phyloP scores from a whole-genome alignment of 2,797 vertebrate species.

The Psittacula echo region DNA sequence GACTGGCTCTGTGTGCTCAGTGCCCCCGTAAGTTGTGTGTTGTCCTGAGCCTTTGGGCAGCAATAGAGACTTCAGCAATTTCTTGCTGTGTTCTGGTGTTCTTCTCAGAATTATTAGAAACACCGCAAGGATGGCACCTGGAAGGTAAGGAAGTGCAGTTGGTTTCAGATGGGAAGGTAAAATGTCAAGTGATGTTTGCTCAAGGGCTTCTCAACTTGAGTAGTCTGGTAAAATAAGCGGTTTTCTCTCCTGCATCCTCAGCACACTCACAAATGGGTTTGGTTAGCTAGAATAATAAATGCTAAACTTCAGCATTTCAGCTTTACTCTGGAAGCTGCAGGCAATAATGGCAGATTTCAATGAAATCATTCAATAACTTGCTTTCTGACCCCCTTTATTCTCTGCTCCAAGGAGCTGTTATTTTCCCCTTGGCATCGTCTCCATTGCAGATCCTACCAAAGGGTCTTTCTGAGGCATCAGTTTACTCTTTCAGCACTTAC shows the following conservation, averaged over 20 bases:
- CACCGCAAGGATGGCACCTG: constrained; percentile 80
- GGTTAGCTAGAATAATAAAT: neutral
- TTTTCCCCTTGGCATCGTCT: neutral
- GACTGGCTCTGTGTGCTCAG: constrained; percentile 84
- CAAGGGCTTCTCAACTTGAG: neutral
- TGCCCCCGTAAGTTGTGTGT: constrained; percentile 79
- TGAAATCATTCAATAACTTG: neutral
- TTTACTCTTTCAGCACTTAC: neutral
- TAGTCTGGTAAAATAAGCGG: neutral
- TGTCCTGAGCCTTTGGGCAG: constrained; percentile 73
- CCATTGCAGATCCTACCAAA: neutral
- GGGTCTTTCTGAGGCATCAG: neutral
- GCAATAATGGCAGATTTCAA: neutral
- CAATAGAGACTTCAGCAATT: constrained; percentile 77
- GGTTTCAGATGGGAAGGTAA: neutral
- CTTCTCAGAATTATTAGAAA: constrained; percentile 80
- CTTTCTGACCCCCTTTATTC: neutral
- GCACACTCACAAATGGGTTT: neutral
- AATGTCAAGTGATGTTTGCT: neutral
- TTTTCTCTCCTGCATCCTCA: neutral
- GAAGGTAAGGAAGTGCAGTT: neutral
- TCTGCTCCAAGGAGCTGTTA: neutral
- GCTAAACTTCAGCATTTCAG: neutral
- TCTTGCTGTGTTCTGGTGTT: constrained; percentile 71
- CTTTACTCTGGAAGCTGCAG: neutral